Conservation (phyloP, 2,797 vertebrate species). For the Pseudotriccus pelzelni region DNA sequence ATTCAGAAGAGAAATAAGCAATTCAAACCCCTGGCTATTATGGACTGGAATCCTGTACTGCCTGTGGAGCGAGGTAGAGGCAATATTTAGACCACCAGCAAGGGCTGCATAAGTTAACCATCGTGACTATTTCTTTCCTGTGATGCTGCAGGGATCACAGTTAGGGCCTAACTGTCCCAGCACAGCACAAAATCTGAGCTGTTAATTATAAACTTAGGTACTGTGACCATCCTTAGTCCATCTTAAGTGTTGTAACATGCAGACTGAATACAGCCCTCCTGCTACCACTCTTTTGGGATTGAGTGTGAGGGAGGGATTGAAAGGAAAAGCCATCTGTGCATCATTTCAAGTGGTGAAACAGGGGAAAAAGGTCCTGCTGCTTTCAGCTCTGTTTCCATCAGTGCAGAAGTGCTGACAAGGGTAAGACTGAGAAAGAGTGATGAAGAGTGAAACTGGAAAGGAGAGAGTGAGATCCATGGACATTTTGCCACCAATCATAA, state of each 20-base stretch:
- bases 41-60: neutral
- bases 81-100: neutral
- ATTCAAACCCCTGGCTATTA: conserved; percentile 6
- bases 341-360: neutral
- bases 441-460: conserved; percentile 21
- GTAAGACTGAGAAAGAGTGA: conserved; percentile 11
- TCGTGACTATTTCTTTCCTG: neutral
- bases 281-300: neutral
- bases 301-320: neutral
- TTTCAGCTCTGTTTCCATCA: conserved; percentile 26
- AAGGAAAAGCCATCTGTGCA: conserved; percentile 42
- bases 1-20: conserved; percentile 42
- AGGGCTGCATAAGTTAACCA: neutral
- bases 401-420: neutral
- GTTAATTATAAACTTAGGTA: neutral
- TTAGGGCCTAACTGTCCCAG: neutral
- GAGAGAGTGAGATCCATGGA: neutral
- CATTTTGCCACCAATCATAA: conserved; percentile 18
- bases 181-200: neutral
- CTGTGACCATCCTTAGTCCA: neutral
- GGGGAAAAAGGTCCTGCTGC: conserved; percentile 18
- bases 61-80: neutral
- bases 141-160: neutral
- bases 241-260: neutral
- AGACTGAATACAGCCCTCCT: neutral